Base-by-base conservation (phyloP, 2,888 invertebrate genomes). In the Lithodes maja region DNA sequence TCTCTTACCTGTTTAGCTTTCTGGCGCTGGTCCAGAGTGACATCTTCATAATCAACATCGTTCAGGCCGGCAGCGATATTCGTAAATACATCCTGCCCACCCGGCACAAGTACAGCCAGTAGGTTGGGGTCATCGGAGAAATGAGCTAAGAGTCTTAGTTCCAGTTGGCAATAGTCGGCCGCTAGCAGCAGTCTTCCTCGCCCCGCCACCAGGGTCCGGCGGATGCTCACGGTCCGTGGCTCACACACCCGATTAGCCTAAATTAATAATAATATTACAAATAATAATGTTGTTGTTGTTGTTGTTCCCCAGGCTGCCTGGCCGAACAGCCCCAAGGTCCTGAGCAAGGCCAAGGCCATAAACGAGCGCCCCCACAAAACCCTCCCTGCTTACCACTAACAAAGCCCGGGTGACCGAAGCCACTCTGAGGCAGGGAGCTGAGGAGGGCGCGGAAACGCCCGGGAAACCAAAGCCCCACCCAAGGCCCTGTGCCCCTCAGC, bases 161-260 rank as follows among this genome's bases (percentile, higher is more conserved):
- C 99, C 90, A 99, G 93, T 94, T 99, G 99, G 92, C 98, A 98
- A 94, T 98, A 99, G 94, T 99, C 99, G 0, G 98, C 98, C 0
- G 99, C 97, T 79, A 99, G 94, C 86, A 99, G 94, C 79, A 96
- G 82, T 94, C 93, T 93, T 86, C 94, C 95, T 93, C 92, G 75
- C 1, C 87, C 33, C n/a, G 91, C 90, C 7, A 87, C 89, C 49
- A 92, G 50, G n/a, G 96, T 95, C 93, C 89, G 93, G 93, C 92
- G 85, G 2, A 92, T 75, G 52, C 90, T 90, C 12, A 90, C 86
- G 49, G 90, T 88, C 49, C 78, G 69, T 15, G 54, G 71, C 12
- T 75, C 85, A 81, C 50, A 15, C 33, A 82, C 88, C 7, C 17
- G 33, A 52, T 61, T 69, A 61, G 17, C 55, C 83, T 79, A 79